Base-by-base conservation (phyloP, 2,888 invertebrate genomes). In the Pachydiplax longipennis region DNA sequence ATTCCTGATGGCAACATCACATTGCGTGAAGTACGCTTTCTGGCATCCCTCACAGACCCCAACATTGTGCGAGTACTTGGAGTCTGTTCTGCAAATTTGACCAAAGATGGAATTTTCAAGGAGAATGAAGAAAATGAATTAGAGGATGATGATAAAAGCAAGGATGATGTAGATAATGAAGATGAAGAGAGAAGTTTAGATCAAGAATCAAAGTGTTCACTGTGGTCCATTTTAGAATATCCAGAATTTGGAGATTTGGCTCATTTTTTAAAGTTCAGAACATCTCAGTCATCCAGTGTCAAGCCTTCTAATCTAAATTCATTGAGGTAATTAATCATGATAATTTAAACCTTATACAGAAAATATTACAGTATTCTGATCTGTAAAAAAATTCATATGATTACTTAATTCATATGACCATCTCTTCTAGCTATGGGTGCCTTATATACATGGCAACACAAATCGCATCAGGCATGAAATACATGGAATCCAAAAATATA, bases 391-490 rank as follows among this genome's bases (percentile, higher is more conserved):
- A 44, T 44, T 44, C 10, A 44, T 44, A 44, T 53, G 15, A 53
- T 13, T 18, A 0, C 18, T 53, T 53, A 18, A 3, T 53, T 53
- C 1, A 18, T 80, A 15, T n/a, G 15, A 15, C 31, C 15, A 31
- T 92, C 92, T 92, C 80, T 93, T 94, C 22, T 94, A 97, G 97
- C 93, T 95, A 96, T 93, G 96, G 95, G 92, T 96, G 96, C 93
- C 94, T 97, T 92, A 95, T 97, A 92, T 96, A 95, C 94, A 96
- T 97, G 95, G 96, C 96, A 90, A 95, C 96, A 90, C 97, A 97
- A 94, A 96, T 97, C 93, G 96, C 97, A 81, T 96, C 97, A 15
- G 97, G 97, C 81, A 97, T 97, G 96, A 96, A 96, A 93, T 97
- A 97, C 93, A 95, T 97, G 93, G 97, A 97, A 94, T 96, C 96